These are phyloP conservation scores for Chymomyza caudatula DNA, from an alignment of 2,888 invertebrate genomes.

Conservation along the genomic window DNA sequence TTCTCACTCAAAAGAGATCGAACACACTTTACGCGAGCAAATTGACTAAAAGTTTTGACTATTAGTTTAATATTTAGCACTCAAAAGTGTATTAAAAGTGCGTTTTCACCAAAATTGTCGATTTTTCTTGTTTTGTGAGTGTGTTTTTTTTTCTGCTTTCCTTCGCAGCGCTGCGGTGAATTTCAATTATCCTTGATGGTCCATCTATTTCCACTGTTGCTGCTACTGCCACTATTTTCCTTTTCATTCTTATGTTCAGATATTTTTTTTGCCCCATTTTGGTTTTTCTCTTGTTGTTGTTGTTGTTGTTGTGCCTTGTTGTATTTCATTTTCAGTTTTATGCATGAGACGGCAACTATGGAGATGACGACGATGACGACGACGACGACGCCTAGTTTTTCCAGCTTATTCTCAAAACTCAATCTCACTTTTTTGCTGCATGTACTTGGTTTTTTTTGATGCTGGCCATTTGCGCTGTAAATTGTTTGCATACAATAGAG, in stretches of 20 bases:
- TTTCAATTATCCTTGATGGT: conserved; percentile 63
- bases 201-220: conserved; percentile 22
- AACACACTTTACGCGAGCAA: no score
- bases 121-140: not conserved
- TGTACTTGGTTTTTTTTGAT: not conserved
- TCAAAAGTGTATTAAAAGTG: not conserved
- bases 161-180: conserved; percentile 42
- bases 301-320: conserved; percentile 34
- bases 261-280: conserved; percentile 12
- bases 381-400: conserved; percentile 53
- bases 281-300: no score
- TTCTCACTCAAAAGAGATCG: not conserved
- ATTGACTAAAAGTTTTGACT: no score
- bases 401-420: conserved; percentile 42
- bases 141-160: not conserved
- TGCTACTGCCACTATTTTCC: conserved; percentile 11
- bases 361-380: not conserved
- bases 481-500: conserved; percentile 66
- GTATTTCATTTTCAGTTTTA: conserved; percentile 65
- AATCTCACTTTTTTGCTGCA: conserved; percentile 36
- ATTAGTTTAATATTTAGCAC: no score
- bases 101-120: not conserved
- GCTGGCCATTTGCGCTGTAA: conserved; percentile 58
- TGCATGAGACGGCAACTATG: conserved; percentile 46
- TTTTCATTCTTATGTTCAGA: conserved; percentile 33